Conservation (phyloP, 2,888 invertebrate genomes). For the Drosophila phalerata region DNA sequence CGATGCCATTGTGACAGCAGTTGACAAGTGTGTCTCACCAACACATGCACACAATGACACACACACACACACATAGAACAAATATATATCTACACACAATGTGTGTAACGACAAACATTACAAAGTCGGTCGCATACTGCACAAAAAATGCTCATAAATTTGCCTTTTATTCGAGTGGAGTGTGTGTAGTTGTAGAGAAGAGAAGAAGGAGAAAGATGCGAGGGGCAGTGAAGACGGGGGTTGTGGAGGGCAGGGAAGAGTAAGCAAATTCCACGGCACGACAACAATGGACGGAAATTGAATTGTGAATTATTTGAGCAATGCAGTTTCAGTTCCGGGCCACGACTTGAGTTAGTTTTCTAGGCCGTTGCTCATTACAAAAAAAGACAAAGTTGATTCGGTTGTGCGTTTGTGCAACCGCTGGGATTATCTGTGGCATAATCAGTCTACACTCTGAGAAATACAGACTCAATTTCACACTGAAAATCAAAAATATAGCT, state of each 20-base stretch:
- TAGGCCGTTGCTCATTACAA: conserved; percentile 61
- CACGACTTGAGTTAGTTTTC: conserved; percentile 64
- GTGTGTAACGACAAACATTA: conserved; percentile 47
- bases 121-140: conserved; percentile 53
- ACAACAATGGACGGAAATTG: conserved; percentile 73
- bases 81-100: conserved; percentile 3
- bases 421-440: neutral
- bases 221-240: neutral
- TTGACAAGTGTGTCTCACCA: conserved; percentile 63
- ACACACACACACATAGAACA: conserved; percentile 16
- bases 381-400: conserved; percentile 57
- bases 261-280: conserved; percentile 70
- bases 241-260: conserved; percentile 7
- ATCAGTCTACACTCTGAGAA: neutral
- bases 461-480: neutral
- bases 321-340: conserved; percentile 68
- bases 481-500: neutral
- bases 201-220: neutral
- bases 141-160: conserved; percentile 65
- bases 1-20: conserved; percentile 70
- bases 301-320: conserved; percentile 78
- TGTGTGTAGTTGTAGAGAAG: conserved; percentile 1
- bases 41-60: conserved; percentile 16
- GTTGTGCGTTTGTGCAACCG: neutral
- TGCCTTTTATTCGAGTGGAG: conserved; percentile 56